Evolutionary conservation across 2,888 invertebrate species (phyloP), one percentile per base, ranked within the genome.

Genomic region (Eristalinus aeneus): DNA sequence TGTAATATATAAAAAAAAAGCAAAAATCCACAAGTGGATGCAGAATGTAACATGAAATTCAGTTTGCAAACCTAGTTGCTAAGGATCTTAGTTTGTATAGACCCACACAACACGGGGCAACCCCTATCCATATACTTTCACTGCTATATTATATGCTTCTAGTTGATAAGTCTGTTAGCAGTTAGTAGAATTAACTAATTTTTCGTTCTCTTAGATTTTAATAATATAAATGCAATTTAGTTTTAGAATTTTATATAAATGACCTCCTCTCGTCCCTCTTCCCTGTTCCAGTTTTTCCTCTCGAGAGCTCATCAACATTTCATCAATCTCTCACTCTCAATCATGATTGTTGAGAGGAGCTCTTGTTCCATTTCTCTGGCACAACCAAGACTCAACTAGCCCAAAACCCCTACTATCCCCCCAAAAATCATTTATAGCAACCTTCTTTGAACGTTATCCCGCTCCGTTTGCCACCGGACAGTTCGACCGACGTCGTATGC

Each of bases 171-270:
- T 85, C 76, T 65, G 53, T 69, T 80, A 84, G 79, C 79, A 71
- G 39, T 84, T 84, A 85, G 85, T 69, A 64, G 64, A 80, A 76
- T 77, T 73, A 63, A 79, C 60, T 58, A 75, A 73, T 56, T 64
- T 56, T 64, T 72, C 72, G 36, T 80, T 80, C 60, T 72, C 22
- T 85, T 85, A 77, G 76, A 76, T 76, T 73, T 72, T 71, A 63
- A 76, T 76, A 85, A 80, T 80, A 68, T 80, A 85, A 46, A 80
- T 80, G 85, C 85, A 85, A 85, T 85, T 85, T 73, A 80, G 64
- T 73, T 65, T 71, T 72, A 76, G 72, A 68, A 60, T 63, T 76
- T 78, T 78, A 72, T 78, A 78, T 64, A 78, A 64, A 72, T 16
- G 46, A 78, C 63, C 56, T 34, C 36, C 0, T 4, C 16, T 2